Evolutionary conservation across 2,797 vertebrate genomes (phyloP), one percentile per base, ranked within the genome.

Genomic region (Echeneis naucrates): DNA sequence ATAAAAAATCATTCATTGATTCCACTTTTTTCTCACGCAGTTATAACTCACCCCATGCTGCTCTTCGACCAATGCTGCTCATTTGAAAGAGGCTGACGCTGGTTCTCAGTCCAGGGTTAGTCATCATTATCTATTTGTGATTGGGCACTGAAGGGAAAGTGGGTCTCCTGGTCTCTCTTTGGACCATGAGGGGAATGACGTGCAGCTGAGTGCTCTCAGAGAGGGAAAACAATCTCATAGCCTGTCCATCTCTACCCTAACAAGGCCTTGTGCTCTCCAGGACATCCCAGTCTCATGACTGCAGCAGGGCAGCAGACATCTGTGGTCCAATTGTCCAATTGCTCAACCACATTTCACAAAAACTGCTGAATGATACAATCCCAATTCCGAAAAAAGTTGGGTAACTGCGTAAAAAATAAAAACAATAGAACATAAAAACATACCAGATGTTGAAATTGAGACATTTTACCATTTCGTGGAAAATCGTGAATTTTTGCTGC

Each of bases 121-220:
- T 67, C 57, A 47, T 54, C 3, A 23, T 32, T 79, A 23, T 50
- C 37, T 71, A 63, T 72, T 66, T 84, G 60, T 84, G 68, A 78
- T 69, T 80, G 78, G 78, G 59, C 50, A 54, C 61, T 65, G 70
- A 78, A 70, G 69, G 58, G 62, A 72, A 86, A 81, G 66, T 78
- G 77, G 82, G 78, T 80, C 82, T 83, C 61, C 12, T 16, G 59
- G 23, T 70, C 75, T 84, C 81, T 76, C 76, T 56, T 69, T 66
- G 70, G 83, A 81, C 78, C 52, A 30, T 48, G 79, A 51, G 62
- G 72, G 72, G 61, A 75, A 76, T 82, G 80, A 84, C 70, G 64
- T 42, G 54, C 73, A 80, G 66, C 78, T 67, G 81, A 81, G 63
- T 52, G 73, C 80, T 61, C 78, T 68, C 65, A 75, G 40, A 63